These are phyloP conservation scores for Beris morrisii DNA, from an alignment of 2,888 invertebrate genomes.

Conservation along the genomic window DNA sequence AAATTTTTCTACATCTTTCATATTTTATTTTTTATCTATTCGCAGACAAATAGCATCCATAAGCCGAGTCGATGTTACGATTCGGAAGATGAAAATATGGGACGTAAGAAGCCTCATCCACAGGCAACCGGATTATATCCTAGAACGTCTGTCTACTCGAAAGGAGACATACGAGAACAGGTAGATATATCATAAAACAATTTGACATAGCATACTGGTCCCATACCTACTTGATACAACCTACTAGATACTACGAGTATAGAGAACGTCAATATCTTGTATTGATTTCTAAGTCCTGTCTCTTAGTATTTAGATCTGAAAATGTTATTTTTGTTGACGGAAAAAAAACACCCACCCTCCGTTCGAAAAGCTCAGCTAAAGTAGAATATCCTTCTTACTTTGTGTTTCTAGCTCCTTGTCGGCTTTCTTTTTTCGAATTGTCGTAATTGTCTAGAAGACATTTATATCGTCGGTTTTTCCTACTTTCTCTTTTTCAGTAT, in stretches of 20 bases:
- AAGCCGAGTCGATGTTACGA: slow-evolving; percentile 71
- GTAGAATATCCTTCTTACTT: no score
- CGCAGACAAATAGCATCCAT: slow-evolving; percentile 69
- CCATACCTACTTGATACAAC: no score
- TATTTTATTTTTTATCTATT: slow-evolving; percentile 12
- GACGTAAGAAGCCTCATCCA: slow-evolving; percentile 65
- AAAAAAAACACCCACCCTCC: no score
- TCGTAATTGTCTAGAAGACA: not conserved
- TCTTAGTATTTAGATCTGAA: no score
- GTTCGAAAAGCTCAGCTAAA: no score
- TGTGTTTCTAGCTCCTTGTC: no score
- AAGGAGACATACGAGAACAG: slow-evolving; percentile 75
- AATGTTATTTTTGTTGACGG: no score
- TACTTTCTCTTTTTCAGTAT: slow-evolving; percentile 59
- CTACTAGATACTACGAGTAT: no score
- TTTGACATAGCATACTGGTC: no score
- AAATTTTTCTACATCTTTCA: slow-evolving; percentile 7
- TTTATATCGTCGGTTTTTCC: not conserved
- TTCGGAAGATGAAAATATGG: slow-evolving; percentile 80
- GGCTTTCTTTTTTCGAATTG: slow-evolving; percentile 1
- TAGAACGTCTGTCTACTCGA: slow-evolving; percentile 69
- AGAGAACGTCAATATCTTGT: no score
- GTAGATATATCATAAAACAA: slow-evolving; percentile 4
- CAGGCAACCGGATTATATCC: slow-evolving; percentile 57
- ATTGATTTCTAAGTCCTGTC: no score